These are phyloP conservation scores for Glossophaga mutica DNA, from an alignment of 2,797 vertebrate species.

Conservation along the genomic window DNA sequence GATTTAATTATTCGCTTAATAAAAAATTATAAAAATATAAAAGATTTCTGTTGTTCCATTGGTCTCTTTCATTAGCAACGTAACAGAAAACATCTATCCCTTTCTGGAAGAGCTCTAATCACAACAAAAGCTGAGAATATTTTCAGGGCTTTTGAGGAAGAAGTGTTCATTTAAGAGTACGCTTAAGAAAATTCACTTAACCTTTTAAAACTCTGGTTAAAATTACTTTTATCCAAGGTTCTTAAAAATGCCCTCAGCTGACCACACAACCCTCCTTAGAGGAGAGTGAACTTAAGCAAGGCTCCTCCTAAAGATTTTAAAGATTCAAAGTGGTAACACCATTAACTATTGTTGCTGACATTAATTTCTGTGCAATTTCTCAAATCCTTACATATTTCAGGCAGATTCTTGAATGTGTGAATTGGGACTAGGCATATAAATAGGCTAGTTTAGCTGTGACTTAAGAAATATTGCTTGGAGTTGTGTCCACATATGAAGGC, in stretches of 20 bases:
- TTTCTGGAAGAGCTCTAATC: neutral
- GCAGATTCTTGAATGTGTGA: neutral
- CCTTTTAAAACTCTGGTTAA: neutral
- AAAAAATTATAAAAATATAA: neutral
- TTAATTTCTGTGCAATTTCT: neutral
- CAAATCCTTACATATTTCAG: neutral
- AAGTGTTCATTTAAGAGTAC: neutral
- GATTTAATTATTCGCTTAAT: neutral
- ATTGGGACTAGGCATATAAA: neutral
- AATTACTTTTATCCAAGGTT: neutral
- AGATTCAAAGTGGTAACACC: neutral
- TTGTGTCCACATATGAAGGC: neutral
- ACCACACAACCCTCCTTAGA: neutral
- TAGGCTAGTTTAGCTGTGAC: neutral
- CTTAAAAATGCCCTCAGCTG: neutral
- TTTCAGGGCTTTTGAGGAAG: neutral
- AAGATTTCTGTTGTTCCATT: neutral
- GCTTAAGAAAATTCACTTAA: neutral
- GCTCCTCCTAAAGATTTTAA: neutral
- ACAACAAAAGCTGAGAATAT: neutral
- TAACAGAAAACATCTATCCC: neutral
- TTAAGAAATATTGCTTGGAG: neutral
- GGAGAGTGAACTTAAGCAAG: neutral
- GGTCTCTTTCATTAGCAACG: neutral
- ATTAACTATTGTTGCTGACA: neutral